phyloP scores from a whole-genome alignment of 2,113 vertebrate genomes.

The Hepsetus odoe region DNA sequence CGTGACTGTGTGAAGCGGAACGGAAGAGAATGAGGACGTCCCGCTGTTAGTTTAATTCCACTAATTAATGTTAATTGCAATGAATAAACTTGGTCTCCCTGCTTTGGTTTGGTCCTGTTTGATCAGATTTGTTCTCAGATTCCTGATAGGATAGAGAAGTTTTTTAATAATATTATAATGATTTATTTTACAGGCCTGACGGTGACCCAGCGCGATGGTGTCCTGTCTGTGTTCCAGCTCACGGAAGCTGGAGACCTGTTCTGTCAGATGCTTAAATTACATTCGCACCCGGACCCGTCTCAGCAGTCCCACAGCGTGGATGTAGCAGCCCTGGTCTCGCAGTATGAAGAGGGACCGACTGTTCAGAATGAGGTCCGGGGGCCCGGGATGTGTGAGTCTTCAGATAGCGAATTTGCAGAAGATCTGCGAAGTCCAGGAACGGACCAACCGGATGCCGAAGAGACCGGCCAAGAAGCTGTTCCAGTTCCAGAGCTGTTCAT shows the following conservation, averaged over 20 bases:
- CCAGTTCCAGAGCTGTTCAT: neutral
- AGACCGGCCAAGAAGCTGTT: neutral
- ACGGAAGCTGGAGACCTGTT: conserved; percentile 85
- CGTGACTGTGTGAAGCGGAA: no score
- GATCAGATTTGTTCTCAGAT: no score
- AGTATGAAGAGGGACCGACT: neutral
- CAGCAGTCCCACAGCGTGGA: neutral
- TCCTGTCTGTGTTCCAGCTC: conserved; percentile 81
- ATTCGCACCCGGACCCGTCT: neutral
- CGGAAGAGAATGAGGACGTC: no score
- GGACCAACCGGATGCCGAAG: neutral
- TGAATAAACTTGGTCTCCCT: no score
- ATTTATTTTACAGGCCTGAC: conserved; percentile 77
- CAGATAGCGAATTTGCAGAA: neutral
- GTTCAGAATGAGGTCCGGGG: no score
- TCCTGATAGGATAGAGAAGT: no score
- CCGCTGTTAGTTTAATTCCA: no score
- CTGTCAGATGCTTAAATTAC: conserved; percentile 75
- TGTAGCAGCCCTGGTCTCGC: neutral
- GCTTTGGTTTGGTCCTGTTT: no score
- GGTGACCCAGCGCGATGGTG: conserved; percentile 53
- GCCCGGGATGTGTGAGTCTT: neutral
- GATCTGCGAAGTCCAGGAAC: no score
- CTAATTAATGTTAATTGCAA: no score
- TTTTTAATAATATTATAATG: no score